Evolutionary conservation across 2,113 vertebrate genomes (phyloP).

Genomic region (Chrysochloris asiatica): DNA sequence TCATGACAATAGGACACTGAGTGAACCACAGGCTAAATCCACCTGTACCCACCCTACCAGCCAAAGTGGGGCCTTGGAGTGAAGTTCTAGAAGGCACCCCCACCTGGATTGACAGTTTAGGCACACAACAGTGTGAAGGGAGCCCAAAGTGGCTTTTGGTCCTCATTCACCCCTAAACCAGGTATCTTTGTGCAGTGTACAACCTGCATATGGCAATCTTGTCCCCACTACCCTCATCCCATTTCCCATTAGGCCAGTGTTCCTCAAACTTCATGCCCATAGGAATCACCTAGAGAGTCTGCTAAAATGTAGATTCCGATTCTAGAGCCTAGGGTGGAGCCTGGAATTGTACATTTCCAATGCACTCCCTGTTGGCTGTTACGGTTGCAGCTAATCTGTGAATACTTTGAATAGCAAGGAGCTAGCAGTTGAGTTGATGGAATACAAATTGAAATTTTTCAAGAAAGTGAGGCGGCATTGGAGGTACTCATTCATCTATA

Average conservation of each 20-base stretch:
- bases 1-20: background rate
- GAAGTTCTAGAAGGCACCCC: background rate
- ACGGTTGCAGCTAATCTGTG: background rate
- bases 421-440: too few species aligned
- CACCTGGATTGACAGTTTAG: too few species aligned
- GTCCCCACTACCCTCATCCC: background rate
- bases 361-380: background rate
- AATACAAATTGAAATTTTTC: too few species aligned
- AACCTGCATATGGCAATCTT: rapidly evolving
- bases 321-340: background rate
- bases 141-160: background rate
- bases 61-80: rapidly evolving
- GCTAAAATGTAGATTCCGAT: background rate
- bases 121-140: background rate
- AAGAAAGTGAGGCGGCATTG: too few species aligned
- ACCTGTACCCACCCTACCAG: background rate
- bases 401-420: background rate
- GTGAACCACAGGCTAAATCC: background rate
- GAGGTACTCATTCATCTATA: too few species aligned
- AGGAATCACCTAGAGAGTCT: background rate
- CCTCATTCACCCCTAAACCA: background rate
- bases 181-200: background rate
- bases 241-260: background rate
- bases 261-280: background rate
- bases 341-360: background rate